Evolutionary conservation across 1,140 invertebrate genomes (phyloP).

Genomic region (Anoplolepis gracilipes): DNA sequence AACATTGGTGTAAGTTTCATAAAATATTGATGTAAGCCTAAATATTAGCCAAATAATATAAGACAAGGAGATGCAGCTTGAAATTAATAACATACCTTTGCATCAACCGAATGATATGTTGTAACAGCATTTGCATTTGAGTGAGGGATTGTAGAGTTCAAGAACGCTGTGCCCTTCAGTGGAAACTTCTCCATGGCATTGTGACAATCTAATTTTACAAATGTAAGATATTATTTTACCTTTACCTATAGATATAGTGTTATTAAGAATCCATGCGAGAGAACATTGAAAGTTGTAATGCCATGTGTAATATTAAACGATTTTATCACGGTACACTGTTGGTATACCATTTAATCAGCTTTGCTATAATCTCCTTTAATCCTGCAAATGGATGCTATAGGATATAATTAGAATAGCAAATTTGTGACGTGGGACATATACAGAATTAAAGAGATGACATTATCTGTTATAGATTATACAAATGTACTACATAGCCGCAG

Average conservation of each 20-base stretch:
- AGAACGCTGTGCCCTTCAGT: constrained; percentile 83
- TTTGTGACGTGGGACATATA: not conserved
- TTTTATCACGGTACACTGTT: not conserved
- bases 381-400: not conserved
- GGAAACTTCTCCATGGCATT: constrained; percentile 85
- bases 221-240: constrained; percentile 37
- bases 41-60: not conserved
- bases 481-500: not conserved
- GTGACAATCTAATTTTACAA: constrained; percentile 56
- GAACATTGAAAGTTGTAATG: not conserved
- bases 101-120: constrained; percentile 83
- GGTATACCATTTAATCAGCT: constrained; percentile 10
- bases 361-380: constrained; percentile 25
- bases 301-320: not conserved
- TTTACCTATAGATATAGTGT: not conserved
- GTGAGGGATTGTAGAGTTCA: constrained; percentile 78
- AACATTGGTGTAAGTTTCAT: too few relatives aligned
- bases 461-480: not conserved
- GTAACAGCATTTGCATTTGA: constrained; percentile 81
- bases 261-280: not conserved
- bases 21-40: not conserved
- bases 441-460: not conserved
- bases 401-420: constrained; percentile 37
- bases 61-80: constrained; percentile 46
- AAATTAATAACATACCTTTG: constrained; percentile 73